Base-by-base conservation (phyloP, 2,113 vertebrate genomes). In the Planiliza haematocheilus region DNA sequence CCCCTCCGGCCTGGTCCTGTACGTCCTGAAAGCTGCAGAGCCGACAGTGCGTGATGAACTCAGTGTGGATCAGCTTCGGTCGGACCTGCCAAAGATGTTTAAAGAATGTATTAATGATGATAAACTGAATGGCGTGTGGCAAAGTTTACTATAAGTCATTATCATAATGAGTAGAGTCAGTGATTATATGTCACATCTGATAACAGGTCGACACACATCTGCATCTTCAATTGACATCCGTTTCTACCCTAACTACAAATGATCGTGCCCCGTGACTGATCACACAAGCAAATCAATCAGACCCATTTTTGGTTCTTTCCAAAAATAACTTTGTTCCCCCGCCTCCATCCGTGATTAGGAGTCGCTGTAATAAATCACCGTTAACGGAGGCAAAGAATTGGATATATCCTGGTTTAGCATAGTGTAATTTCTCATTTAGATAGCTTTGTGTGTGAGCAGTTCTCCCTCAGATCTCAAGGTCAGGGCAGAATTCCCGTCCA, bases 361-460 rank as follows among this genome's bases (percentile, higher is more conserved):
- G 57, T 76, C 64, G 8, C 53, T 43, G 24, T 73, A 70, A 90
- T 91, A 81, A 86, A 92, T 90, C 84, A 81, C 53, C 70, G 80
- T 88, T 77, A 88, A 77, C 57, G 73, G 39, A 37, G 17, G 56
- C 80, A 78, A 79, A 84, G 74, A 72, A 62, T 82, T 71, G 36
- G 3, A 83, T 86, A 68, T 83, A 74, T 82, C 77, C 61, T 49
- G 53, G 80, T 83, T 83, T 58, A 42, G 75, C 74, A 75, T 63
- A 73, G 82, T 81, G 74, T 79, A 82, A 86, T 90, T 86, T 86
- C 55, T 88, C 70, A 84, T 78, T 86, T 58, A 49, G 70, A 77
- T 70, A 61, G 50, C 58, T 59, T n/a, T 51, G 53, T 13, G 51
- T 61, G 68, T 62, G 48, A 83, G 70, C 20, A 10, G 68, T 79